These are phyloP conservation scores for Tetrao urogallus DNA, from an alignment of 2,113 vertebrate species.

Conservation along the genomic window DNA sequence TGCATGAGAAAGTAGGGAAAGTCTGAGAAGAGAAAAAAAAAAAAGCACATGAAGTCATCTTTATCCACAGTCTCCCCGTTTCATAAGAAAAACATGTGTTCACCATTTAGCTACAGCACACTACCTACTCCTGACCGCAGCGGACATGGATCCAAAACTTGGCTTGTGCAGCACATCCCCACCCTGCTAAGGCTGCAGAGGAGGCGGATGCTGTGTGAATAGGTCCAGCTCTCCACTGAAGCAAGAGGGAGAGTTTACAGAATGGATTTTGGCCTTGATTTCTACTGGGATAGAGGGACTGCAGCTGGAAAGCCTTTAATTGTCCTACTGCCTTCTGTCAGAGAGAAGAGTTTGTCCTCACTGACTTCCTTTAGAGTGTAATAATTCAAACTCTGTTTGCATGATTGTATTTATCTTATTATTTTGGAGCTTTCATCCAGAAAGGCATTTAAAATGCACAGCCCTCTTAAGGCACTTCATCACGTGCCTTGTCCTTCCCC, in stretches of 20 bases:
- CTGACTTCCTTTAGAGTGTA: constrained; percentile 29
- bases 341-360: constrained; percentile 18
- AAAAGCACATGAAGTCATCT: background rate
- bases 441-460: constrained; percentile 43
- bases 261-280: background rate
- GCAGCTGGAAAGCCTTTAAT: constrained; percentile 40
- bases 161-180: background rate
- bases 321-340: constrained; percentile 32
- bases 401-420: constrained; percentile 20
- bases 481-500: background rate
- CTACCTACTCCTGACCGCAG: background rate
- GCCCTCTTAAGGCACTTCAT: constrained; percentile 17
- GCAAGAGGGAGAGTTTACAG: background rate
- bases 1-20: constrained; percentile 8
- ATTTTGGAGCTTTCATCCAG: constrained; percentile 60
- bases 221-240: background rate
- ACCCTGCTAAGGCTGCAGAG: constrained; percentile 9
- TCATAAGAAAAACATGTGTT: constrained; percentile 16
- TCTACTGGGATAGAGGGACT: background rate
- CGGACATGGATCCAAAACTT: background rate
- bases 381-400: constrained; percentile 25
- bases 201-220: constrained; percentile 17
- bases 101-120: background rate
- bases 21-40: background rate
- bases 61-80: background rate